phyloP scores from a whole-genome alignment of 2,113 vertebrate species.

The Micronycteris hirsuta region DNA sequence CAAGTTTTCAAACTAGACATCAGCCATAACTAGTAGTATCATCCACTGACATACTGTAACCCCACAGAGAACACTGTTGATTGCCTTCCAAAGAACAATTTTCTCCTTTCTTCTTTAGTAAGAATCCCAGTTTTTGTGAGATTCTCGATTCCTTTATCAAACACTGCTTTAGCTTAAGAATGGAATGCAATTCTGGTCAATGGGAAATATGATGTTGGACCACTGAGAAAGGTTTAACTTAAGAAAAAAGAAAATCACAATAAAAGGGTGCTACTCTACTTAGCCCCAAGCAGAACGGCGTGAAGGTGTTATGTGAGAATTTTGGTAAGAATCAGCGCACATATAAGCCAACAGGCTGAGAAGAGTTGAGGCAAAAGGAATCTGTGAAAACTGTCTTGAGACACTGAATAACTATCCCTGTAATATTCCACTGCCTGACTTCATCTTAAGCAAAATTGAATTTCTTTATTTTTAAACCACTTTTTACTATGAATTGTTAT shows the following conservation, averaged over 20 bases:
- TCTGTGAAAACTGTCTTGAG: background rate
- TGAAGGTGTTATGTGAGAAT: background rate
- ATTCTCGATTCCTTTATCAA: background rate
- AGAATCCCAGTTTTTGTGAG: background rate
- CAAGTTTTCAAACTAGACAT: background rate
- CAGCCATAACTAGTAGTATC: background rate
- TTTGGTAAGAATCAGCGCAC: background rate
- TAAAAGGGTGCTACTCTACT: background rate
- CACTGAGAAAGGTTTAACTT: background rate
- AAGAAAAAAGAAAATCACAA: background rate
- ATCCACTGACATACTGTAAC: background rate
- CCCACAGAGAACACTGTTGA: background rate
- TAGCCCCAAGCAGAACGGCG: background rate
- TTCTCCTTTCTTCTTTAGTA: background rate
- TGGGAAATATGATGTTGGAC: background rate
- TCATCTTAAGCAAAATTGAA: background rate
- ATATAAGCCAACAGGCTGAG: background rate
- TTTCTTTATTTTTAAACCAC: background rate
- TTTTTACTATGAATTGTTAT: background rate
- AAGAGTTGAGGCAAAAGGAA: background rate
- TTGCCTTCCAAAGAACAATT: background rate
- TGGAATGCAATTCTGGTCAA: background rate
- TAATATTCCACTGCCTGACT: background rate
- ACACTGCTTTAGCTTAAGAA: background rate
- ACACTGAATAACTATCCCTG: background rate